Base-by-base conservation (phyloP, 1,140 invertebrate genomes). In the Lamellibrachia luymesi region DNA sequence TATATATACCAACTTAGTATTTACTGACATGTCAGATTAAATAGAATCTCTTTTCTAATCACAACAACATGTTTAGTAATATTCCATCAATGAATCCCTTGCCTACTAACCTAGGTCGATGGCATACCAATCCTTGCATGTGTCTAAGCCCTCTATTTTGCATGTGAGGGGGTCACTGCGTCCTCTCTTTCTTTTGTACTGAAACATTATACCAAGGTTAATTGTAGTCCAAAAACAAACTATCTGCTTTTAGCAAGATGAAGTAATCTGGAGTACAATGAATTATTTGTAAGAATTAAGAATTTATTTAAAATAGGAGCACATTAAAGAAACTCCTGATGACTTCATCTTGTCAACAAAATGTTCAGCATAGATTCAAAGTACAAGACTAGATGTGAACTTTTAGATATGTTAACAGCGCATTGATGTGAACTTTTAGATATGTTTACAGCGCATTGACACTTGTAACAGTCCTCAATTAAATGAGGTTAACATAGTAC, bases 121-220 rank as follows among this genome's bases (percentile, higher is more conserved):
- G 64, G 98, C 98, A 94, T 98, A 97, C 98, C 98, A 99, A 94
- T 98, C 97, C 64, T 80, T 80, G 89, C 97, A 96, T 91, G 97
- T 97, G 92, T 97, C 96, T 95, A 97, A 97, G 50, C 98, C 98
- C 97, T 98, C 98, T 94, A 98, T 97, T 94, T 96, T 97, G 2
- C 98, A 50, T 51, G 50, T 64, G n/a, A 50, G 17, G 22, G 64
- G 64, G 64, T 80, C 64, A 80, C 25, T 10, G 25, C 64, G 64
- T 80, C 8, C 64, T 22, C 64, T 80, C 64, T 80, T 80, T 80
- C 64, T 7, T 91, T 92, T 92, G 51, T 52, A 92, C 92, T 92
- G 92, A 56, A 91, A 91, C 38, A 90, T 91, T 38, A 92, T 50
- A 51, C 64, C 4, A 27, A 90, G 25, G 17, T 27, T 38, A 93